Evolutionary conservation across 2,113 vertebrate species (phyloP), one percentile per base, ranked within the genome.

Genomic region (Nettapus auritus): DNA sequence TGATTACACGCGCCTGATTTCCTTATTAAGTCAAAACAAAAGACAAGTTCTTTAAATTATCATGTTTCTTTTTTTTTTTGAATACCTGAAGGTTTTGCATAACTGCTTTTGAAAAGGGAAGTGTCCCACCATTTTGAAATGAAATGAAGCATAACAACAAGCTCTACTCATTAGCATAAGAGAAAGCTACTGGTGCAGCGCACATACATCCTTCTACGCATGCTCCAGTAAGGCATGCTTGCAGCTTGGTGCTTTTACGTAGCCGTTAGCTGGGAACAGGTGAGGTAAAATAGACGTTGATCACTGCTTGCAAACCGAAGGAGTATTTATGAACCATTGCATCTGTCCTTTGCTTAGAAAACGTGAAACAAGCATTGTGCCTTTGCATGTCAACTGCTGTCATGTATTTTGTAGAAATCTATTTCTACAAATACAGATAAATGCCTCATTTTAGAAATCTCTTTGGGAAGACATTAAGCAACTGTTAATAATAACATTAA

Each of bases 341-440:
- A 64, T 34, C 19, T 28, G 18, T 17, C 66, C 73, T 69, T 50
- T 79, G 36, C 34, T 85, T 68, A 89, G 52, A 77, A 80, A 74
- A 7, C 0, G 13, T 6, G 48, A 2, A 2, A 59, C 1, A 3
- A 80, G 21, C 25, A 42, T 34, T 17, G 36, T 34, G 55, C 3
- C 31, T 62, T n/a, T 44, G n/a, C 16, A 77, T 4, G 5, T 50
- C 75, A 88, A 55, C 13, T 57, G 33, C 26, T 52, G 66, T 7
- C 15, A 19, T 6, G 3, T 59, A 29, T 46, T 46, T 74, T 17
- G 8, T 38, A 56, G 48, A 66, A 50, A 59, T 36, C 33, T 63
- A 29, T 5, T 57, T 53, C 29, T 40, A 68, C 9, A 48, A 87
- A 56, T 6, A 77, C 19, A 48, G 50, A 44, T 5, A 33, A 76